Evolutionary conservation across 2,113 vertebrate genomes (phyloP).

Genomic region (Tyto alba): DNA sequence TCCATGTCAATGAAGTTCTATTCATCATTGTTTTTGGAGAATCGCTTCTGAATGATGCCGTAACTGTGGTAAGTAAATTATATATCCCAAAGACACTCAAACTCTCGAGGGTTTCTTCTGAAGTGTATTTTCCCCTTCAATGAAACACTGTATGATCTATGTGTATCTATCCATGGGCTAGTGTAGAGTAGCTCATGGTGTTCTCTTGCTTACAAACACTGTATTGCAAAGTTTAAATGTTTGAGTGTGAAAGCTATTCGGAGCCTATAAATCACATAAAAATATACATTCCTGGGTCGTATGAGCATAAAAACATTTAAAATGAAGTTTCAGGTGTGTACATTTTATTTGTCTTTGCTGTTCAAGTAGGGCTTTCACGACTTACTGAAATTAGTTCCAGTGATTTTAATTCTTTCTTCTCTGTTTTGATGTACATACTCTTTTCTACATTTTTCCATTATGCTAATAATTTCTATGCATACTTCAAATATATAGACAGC

Average conservation of each 20-base stretch:
- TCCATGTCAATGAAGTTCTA: slow-evolving; percentile 97
- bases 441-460: not conserved
- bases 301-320: not conserved
- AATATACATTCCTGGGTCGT: not conserved
- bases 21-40: slow-evolving; percentile 98
- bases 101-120: not conserved
- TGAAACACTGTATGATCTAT: not conserved
- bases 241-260: not conserved
- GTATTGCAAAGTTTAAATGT: not conserved
- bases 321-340: not conserved
- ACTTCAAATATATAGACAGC: not conserved
- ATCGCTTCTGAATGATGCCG: slow-evolving; percentile 94
- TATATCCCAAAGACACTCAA: not conserved
- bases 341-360: not conserved
- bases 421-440: not conserved
- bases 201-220: not conserved
- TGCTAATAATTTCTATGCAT: not conserved
- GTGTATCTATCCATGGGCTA: not conserved
- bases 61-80: slow-evolving; percentile 86
- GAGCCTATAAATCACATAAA: not conserved
- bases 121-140: not conserved
- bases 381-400: not conserved
- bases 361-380: not conserved
- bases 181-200: not conserved
- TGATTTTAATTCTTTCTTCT: not conserved